Evolutionary conservation across 2,888 invertebrate genomes (phyloP).

Genomic region (Gortyna flavago): DNA sequence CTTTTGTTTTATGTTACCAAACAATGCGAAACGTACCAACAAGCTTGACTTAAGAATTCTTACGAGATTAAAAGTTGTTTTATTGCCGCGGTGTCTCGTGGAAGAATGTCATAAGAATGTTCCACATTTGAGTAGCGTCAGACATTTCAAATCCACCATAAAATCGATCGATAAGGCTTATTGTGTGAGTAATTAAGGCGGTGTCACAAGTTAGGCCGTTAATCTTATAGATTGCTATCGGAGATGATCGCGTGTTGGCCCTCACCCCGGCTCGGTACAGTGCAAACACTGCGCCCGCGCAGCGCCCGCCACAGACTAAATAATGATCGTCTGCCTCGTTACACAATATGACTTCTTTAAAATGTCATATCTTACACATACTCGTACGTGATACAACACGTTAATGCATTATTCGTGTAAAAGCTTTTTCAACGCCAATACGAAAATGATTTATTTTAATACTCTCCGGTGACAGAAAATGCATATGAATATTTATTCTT

Average conservation of each 20-base stretch:
- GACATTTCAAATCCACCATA: constrained; percentile 66
- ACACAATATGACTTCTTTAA: constrained; percentile 72
- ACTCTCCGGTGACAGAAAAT: constrained; percentile 41
- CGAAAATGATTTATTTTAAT: constrained; percentile 79
- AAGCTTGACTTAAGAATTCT: neutral
- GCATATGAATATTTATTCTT: constrained; percentile 30
- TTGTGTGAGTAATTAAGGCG: constrained; percentile 86
- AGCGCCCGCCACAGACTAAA: constrained; percentile 68
- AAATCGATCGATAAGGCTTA: constrained; percentile 81
- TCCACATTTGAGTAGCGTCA: constrained; percentile 44
- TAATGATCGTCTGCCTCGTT: constrained; percentile 75
- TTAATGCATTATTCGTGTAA: constrained; percentile 86
- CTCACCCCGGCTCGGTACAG: constrained; percentile 69
- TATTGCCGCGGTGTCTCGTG: constrained; percentile 22
- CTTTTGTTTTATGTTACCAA: constrained; percentile 42
- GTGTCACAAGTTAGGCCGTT: constrained; percentile 84
- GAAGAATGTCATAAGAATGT: constrained; percentile 40
- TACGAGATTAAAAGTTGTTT: constrained; percentile 14
- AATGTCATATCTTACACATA: constrained; percentile 65
- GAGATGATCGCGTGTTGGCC: constrained; percentile 84
- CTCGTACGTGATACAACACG: constrained; percentile 65
- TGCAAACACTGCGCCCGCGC: constrained; percentile 66
- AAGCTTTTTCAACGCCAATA: constrained; percentile 75
- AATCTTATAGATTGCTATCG: constrained; percentile 87
- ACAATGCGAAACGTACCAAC: constrained; percentile 5